A percentile compares a stretch with the other conserved stretches of the same genome.
phyloP scores from a whole-genome alignment of 2,113 vertebrate genomes.

The Callithrix jacchus region DNA sequence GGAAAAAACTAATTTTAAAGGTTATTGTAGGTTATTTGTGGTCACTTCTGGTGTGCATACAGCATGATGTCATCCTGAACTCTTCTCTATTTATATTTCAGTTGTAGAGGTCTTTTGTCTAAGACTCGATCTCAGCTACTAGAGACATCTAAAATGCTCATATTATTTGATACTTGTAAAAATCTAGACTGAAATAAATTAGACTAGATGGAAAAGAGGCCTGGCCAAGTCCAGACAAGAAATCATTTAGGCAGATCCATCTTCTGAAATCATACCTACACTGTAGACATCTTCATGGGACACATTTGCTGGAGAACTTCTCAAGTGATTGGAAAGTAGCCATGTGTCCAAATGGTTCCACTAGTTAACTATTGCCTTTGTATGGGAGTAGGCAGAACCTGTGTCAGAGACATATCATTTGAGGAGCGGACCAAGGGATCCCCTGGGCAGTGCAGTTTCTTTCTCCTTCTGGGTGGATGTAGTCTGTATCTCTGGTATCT shows the following conservation, averaged over 20 bases:
- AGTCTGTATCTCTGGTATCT: neutral
- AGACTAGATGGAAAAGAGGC: constrained; percentile 58
- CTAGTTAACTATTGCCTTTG: neutral
- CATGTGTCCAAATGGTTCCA: neutral
- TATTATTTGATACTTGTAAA: constrained; percentile 77
- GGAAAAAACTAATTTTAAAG: constrained; percentile 92
- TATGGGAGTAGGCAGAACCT: neutral
- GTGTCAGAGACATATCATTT: neutral
- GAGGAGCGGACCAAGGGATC: neutral
- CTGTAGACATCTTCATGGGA: constrained; percentile 36
- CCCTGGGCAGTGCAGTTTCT: neutral
- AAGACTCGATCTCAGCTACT: constrained; percentile 78
- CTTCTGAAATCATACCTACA: constrained; percentile 60
- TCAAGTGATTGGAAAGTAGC: constrained; percentile 7
- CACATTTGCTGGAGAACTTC: neutral
- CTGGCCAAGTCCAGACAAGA: constrained; percentile 69
- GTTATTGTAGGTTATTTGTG: constrained; percentile 91
- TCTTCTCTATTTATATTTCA: constrained; percentile 85
- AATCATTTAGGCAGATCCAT: constrained; percentile 41
- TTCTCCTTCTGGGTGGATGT: neutral
- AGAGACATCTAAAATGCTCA: constrained; percentile 72
- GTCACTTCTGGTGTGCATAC: constrained; percentile 86
- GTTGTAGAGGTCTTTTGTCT: constrained; percentile 82
- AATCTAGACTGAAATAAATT: constrained; percentile 69
- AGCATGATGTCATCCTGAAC: constrained; percentile 87